A percentile compares a stretch with the other conserved stretches of the same genome.
These are phyloP conservation scores for Chaitophorus viminalis DNA, from an alignment of 2,888 invertebrate species.

Conservation along the genomic window DNA sequence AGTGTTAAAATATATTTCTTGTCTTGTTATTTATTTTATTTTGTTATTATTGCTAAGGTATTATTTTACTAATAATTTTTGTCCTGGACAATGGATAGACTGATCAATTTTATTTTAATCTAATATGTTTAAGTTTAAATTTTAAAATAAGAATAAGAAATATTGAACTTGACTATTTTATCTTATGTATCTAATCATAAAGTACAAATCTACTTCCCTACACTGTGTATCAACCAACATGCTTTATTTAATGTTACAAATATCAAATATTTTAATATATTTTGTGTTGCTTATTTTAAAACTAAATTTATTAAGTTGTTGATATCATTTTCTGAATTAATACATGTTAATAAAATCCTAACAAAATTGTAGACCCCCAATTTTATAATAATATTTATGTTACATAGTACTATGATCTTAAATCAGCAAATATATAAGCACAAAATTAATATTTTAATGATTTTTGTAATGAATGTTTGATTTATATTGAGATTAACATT, in stretches of 20 bases:
- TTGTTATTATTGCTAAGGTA: background rate
- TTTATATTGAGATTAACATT: no score
- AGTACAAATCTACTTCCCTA: background rate
- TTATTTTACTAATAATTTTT: background rate
- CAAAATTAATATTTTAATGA: no score
- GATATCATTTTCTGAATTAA: background rate
- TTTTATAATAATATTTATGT: background rate
- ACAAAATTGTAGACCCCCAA: background rate
- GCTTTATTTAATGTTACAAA: background rate
- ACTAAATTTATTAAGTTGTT: slow-evolving; percentile 6
- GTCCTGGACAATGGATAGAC: background rate
- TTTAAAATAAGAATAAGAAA: background rate
- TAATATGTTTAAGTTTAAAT: background rate
- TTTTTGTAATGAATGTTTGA: no score
- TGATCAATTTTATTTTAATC: slow-evolving; percentile 27
- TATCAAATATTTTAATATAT: background rate
- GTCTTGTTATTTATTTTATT: background rate
- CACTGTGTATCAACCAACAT: background rate
- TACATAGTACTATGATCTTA: no score
- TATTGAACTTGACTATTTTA: slow-evolving; percentile 6
- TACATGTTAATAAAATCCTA: background rate
- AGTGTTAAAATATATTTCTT: background rate
- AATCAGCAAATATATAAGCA: no score
- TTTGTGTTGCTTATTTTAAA: background rate
- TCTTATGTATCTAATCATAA: slow-evolving; percentile 1